Conservation (phyloP, 1,140 invertebrate species). For the Hestina assimilis region DNA sequence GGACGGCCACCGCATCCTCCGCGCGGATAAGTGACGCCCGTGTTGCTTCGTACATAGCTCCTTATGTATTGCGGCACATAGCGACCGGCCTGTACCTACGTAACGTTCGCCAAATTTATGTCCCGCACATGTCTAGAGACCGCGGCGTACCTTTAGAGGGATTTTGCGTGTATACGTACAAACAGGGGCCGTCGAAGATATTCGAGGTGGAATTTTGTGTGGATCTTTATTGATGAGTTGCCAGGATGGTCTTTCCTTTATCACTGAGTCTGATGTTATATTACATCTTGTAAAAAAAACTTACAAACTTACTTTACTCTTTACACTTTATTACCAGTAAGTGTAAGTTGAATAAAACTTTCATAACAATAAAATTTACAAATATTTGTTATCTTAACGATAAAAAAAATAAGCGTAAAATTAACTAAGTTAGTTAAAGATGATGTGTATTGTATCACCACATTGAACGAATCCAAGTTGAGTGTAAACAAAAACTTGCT, state of each 20-base stretch:
- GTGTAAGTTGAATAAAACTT: not conserved
- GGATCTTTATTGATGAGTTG: constrained; percentile 71
- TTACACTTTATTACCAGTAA: not conserved
- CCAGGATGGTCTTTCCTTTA: constrained; percentile 4
- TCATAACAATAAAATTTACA: not conserved
- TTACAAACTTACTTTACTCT: not conserved
- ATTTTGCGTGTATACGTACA: constrained; percentile 76
- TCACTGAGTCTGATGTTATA: not conserved
- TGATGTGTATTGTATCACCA: constrained; percentile 4
- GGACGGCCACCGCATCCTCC: constrained; percentile 74
- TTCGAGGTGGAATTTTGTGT: constrained; percentile 69
- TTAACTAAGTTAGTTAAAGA: too few species aligned
- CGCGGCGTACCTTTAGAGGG: constrained; percentile 75
- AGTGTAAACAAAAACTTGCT: constrained; percentile 61
- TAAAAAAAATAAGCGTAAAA: not conserved
- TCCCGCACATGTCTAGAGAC: constrained; percentile 77
- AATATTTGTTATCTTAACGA: not conserved
- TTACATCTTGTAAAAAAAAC: not conserved
- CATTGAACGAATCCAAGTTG: constrained; percentile 2
- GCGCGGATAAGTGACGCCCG: constrained; percentile 76
- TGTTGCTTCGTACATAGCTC: constrained; percentile 68
- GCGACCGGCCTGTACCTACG: constrained; percentile 67
- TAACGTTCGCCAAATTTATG: constrained; percentile 77
- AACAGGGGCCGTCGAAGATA: constrained; percentile 66
- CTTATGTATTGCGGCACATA: constrained; percentile 71